These are phyloP conservation scores for pig (Sus scrofa) DNA, from an alignment of 2,113 vertebrate genomes.

Conservation along the genomic window T2T-Sscrofa CM000830.6:100589001-100589500, in stretches of 20 bases:
- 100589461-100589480: not conserved
- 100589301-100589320: conserved; percentile 58
- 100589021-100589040: not conserved
- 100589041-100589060: not conserved
- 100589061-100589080: not conserved
- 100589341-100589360: not conserved
- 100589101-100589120: not conserved
- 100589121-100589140: not conserved
- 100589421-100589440: not conserved
- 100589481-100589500: too few relatives aligned
- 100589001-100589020: not conserved
- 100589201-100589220: not conserved
- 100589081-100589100: not conserved
- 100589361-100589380: conserved; percentile 6
- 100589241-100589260: not conserved
- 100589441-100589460: not conserved
- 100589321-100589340: not conserved
- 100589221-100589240: not conserved
- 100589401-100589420: not conserved
- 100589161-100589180: not conserved
- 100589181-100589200: not conserved
- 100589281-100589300: not conserved
- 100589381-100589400: not conserved
- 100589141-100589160: not conserved
- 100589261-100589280: not conserved